phyloP scores from a whole-genome alignment of 2,113 vertebrate genomes.

The Ceratotherium simum region DNA sequence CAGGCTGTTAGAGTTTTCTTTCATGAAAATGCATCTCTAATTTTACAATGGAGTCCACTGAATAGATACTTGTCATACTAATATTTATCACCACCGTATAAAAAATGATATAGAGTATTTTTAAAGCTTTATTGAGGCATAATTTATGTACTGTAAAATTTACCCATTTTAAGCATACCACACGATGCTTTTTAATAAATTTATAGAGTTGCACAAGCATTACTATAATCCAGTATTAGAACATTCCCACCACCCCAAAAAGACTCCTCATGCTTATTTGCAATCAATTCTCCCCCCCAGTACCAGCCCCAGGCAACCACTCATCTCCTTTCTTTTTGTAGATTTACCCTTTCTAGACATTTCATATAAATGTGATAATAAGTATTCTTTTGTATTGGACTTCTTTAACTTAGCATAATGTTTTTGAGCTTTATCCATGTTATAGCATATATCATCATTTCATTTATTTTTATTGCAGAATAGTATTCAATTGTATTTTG shows the following conservation, averaged over 20 bases:
- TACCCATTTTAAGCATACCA: background rate
- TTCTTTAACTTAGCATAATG: background rate
- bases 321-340: background rate
- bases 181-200: background rate
- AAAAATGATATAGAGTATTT: constrained; percentile 18
- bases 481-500: background rate
- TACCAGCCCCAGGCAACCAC: background rate
- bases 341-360: background rate
- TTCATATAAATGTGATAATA: background rate
- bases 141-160: background rate
- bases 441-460: background rate
- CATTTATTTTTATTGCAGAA: background rate
- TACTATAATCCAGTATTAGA: background rate
- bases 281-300: background rate
- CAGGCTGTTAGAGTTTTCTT: constrained; percentile 38
- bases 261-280: background rate
- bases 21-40: constrained; percentile 27
- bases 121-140: constrained; percentile 4
- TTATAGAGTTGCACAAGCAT: background rate
- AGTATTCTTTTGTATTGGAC: background rate
- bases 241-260: no score
- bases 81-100: constrained; percentile 8
- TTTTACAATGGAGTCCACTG: constrained; percentile 6
- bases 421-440: background rate
- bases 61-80: background rate